Percentiles rank a stretch among this genome's conserved stretches.
Conservation (phyloP, 2,113 vertebrate genomes). For the Zosterops hypoxanthus region DNA sequence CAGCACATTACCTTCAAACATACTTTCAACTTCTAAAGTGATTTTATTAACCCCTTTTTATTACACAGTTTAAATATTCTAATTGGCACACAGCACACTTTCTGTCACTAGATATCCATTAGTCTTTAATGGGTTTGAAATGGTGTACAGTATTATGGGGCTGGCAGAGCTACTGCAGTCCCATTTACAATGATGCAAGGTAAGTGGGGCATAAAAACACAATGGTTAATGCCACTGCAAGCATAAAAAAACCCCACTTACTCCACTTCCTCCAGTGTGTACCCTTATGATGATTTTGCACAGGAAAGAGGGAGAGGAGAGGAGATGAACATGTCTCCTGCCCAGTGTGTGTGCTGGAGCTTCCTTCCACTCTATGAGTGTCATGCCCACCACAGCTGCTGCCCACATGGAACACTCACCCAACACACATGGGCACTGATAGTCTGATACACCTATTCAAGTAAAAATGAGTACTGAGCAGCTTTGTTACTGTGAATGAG, state of each 20-base stretch:
- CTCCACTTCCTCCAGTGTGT: neutral
- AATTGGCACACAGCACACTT: conserved; percentile 26
- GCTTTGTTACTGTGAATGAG: neutral
- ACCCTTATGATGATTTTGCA: neutral
- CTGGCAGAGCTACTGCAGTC: conserved; percentile 37
- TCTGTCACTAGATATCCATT: conserved; percentile 30
- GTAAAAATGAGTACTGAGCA: neutral
- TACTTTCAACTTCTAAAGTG: conserved; percentile 45
- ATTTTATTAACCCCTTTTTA: conserved; percentile 68
- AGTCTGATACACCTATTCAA: neutral
- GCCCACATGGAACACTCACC: neutral
- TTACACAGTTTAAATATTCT: conserved; percentile 56
- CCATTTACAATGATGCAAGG: neutral
- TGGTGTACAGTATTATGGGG: neutral
- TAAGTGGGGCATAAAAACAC: neutral
- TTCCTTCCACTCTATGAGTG: neutral
- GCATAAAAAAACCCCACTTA: neutral
- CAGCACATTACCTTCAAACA: conserved; percentile 5
- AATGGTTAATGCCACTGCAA: neutral
- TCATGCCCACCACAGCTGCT: neutral
- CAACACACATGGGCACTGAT: neutral
- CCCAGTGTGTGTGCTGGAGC: neutral
- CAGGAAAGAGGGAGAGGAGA: too few relatives aligned
- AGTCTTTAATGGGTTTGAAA: conserved; percentile 44
- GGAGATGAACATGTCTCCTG: neutral